Percentiles rank a stretch among this genome's conserved stretches.
phyloP scores from a whole-genome alignment of 2,113 vertebrate genomes.

The Carollia perspicillata region DNA sequence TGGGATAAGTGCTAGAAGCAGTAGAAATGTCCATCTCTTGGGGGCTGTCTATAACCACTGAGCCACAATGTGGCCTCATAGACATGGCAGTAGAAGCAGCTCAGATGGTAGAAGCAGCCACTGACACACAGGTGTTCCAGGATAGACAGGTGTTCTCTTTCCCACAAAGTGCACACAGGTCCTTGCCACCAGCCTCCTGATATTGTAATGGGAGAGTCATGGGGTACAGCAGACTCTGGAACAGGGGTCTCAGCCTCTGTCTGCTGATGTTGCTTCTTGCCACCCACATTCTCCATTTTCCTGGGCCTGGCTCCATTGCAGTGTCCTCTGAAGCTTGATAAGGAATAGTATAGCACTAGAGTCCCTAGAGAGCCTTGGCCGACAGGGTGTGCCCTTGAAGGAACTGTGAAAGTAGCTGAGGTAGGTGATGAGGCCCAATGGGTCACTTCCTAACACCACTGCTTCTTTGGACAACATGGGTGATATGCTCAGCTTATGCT shows the following conservation, averaged over 20 bases:
- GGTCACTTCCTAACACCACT: slow-evolving; percentile 84
- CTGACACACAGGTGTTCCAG: slow-evolving; percentile 91
- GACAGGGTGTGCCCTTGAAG: slow-evolving; percentile 74
- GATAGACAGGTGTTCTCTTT: slow-evolving; percentile 85
- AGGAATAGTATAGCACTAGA: slow-evolving; percentile 89
- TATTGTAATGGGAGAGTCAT: background rate
- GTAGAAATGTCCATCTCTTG: slow-evolving; percentile 81
- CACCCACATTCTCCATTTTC: slow-evolving; percentile 46
- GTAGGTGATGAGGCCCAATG: slow-evolving; percentile 92
- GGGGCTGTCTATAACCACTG: slow-evolving; percentile 86
- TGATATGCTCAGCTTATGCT: slow-evolving; percentile 91
- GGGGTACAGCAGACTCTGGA: background rate
- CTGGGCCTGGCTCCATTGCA: slow-evolving; percentile 70
- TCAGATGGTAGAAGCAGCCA: slow-evolving; percentile 93
- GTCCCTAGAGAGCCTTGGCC: slow-evolving; percentile 73
- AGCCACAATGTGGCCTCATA: slow-evolving; percentile 88
- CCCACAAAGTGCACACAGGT: slow-evolving; percentile 90
- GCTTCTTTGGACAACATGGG: slow-evolving; percentile 88
- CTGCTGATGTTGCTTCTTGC: slow-evolving; percentile 66
- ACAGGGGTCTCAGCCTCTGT: slow-evolving; percentile 4
- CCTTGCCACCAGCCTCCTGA: slow-evolving; percentile 74
- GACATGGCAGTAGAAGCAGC: slow-evolving; percentile 89
- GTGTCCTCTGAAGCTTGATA: slow-evolving; percentile 91
- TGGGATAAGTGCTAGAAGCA: slow-evolving; percentile 80
- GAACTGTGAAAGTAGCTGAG: slow-evolving; percentile 90